Base-by-base conservation (phyloP, 2,113 vertebrate species). In the Mobula birostris region DNA sequence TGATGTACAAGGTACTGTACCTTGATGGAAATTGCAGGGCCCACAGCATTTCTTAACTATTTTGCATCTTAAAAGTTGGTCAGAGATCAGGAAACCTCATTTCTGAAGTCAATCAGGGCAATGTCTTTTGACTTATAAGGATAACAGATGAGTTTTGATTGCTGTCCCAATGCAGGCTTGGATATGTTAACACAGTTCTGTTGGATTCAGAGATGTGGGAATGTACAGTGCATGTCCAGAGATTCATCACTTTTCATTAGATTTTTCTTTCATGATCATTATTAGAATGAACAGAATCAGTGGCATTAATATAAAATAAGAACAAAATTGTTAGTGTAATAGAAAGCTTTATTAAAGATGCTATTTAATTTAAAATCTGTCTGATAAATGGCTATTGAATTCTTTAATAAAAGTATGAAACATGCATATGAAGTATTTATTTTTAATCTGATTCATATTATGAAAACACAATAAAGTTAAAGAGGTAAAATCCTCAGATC, bases 11-110 rank as follows among this genome's bases (percentile, higher is more conserved):
- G 48, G 48, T 2, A 48, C 48, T 48, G 1, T 40, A 94, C 95
- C 96, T 95, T 96, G 95, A 95, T 94, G 88, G 94, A 87, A 94
- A 94, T 72, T 72, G 94, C 27, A 94, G 72, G 1, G 63, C 74
- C 78, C 36, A 72, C 72, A 1, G 94, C 94, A 94, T 94, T 94
- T 95, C 95, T 94, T 0, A 0, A 70, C 94, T 95, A 94, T 90
- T 96, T 96, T 96, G 94, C 95, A 95, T 95, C 94, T 95, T 95
- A 95, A 96, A 96, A 94, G 95, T 94, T 95, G 94, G 92, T 68
- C 94, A 80, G 94, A 95, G 94, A 95, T 95, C 94, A 96, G 82
- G 95, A 90, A 95, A 95, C 40, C 5, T 95, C 61, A 74, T 95
- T 68, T 95, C 94, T 70, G 76, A 21, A 88, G 78, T 95, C 94